These are phyloP conservation scores for Diorhabda elongata DNA, from an alignment of 1,140 invertebrate species.

Conservation along the genomic window DNA sequence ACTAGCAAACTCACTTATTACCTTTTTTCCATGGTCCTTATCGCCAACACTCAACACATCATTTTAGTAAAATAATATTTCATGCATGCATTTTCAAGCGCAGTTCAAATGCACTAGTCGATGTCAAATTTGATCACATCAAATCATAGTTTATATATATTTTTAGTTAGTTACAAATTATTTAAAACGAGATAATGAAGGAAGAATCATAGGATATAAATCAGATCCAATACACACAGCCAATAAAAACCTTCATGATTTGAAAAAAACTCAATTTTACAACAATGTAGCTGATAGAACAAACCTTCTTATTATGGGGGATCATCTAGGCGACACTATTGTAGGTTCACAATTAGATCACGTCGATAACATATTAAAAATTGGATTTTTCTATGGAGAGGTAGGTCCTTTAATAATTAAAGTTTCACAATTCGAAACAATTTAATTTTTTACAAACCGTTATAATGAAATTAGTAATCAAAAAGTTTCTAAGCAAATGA, in stretches of 20 bases:
- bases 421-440: too few relatives aligned
- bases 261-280: conserved; percentile 75
- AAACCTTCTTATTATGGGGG: conserved; percentile 86
- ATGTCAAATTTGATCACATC: too few relatives aligned
- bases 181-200: conserved; percentile 70
- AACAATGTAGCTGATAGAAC: conserved; percentile 61
- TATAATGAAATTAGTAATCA: too few relatives aligned
- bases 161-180: conserved; percentile 65
- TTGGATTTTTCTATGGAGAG: conserved; percentile 87
- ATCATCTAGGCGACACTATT: conserved; percentile 80
- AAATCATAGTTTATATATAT: too few relatives aligned
- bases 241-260: conserved; percentile 84
- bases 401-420: conserved; percentile 44
- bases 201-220: conserved; percentile 65
- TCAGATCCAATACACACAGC: conserved; percentile 76
- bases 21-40: too few relatives aligned
- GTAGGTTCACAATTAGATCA: conserved; percentile 84
- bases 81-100: too few relatives aligned
- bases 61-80: too few relatives aligned
- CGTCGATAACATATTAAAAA: conserved; percentile 70
- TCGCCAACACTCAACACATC: too few relatives aligned
- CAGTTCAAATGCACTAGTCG: too few relatives aligned
- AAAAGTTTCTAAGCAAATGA: too few relatives aligned
- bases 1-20: too few relatives aligned
- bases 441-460: too few relatives aligned